These are phyloP conservation scores for Poeciliopsis gracilis DNA, from an alignment of 2,797 vertebrate species.

Conservation along the genomic window DNA sequence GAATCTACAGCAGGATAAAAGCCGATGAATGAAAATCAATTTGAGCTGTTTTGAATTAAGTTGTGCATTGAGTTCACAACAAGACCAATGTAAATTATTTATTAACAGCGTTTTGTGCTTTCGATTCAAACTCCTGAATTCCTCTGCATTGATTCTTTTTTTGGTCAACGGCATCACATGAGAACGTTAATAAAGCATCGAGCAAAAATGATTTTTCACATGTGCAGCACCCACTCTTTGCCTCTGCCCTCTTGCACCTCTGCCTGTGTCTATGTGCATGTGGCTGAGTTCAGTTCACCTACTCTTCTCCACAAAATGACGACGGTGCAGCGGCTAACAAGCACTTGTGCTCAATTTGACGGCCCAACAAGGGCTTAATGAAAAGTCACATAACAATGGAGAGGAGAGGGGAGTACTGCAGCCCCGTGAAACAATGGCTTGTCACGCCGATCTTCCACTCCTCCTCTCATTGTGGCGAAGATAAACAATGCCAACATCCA, in stretches of 20 bases:
- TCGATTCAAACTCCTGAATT: conserved; percentile 39
- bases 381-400: conserved; percentile 77
- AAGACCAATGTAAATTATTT: background rate
- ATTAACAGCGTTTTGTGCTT: conserved; percentile 5
- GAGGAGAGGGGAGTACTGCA: conserved; percentile 64
- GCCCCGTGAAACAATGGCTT: conserved; percentile 68
- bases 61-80: background rate
- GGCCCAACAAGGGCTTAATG: conserved; percentile 79
- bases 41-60: no score
- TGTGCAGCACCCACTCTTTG: conserved; percentile 57
- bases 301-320: conserved; percentile 61
- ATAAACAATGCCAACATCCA: conserved; percentile 56
- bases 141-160: conserved; percentile 38
- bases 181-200: conserved; percentile 55
- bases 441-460: conserved; percentile 62
- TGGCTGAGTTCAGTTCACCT: conserved; percentile 53
- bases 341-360: conserved; percentile 73
- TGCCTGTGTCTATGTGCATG: conserved; percentile 20
- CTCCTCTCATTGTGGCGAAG: conserved; percentile 36
- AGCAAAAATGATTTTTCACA: conserved; percentile 63
- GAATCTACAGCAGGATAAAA: background rate
- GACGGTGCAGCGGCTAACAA: conserved; percentile 66
- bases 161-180: conserved; percentile 41
- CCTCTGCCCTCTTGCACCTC: conserved; percentile 53
- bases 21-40: background rate